Evolutionary conservation across 64 coral and sea anemone genomes (phyloP), one percentile per base, ranked within the genome.

Genomic region (Montipora capricornis): DNA sequence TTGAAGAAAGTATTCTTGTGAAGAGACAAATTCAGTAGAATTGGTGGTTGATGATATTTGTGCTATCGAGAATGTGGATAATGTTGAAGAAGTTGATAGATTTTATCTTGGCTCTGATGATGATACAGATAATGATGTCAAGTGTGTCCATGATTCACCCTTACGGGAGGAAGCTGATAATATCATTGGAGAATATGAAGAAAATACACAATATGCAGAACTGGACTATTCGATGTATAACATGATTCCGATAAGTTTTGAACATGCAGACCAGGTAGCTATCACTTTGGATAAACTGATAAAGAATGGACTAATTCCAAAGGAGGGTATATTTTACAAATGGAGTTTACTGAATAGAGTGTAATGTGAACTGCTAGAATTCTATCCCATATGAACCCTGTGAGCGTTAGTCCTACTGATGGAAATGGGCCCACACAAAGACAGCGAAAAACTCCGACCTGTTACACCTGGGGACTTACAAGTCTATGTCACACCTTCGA

Each of bases 91-190:
- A n/a, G 57, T 76, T 79, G 74, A 90, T 58, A 75, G 76, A 78
- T 90, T 90, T 90, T 90, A 68, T 59, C 88, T 90, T 78, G 75
- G 79, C 15, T 90, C 76, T 60, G 76, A 90, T 59, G 75, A 87
- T 68, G 68, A 90, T 79, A 78, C 74, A 66, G 88, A 90, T 68
- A 74, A 47, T 73, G 44, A 49, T 75, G 87, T 83, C 52, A 83
- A 83, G 53, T 67, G 20, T 83, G 62, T 29, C 81, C 62, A 62
- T 83, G 81, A 83, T 83, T 62, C 69, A 76, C 46, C 69, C 47
- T 89, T 76, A 89, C 45, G 53, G 52, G 12, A 74, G 53, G 87
- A 75, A 75, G 44, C 52, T 70, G 70, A 89, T 12, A 45, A 80
- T 77, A 76, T 24, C 58, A 6, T 79, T 90, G 74, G 16, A 78